Conservation (phyloP, 2,113 vertebrate genomes). For the Neopipo cinnamomea region DNA sequence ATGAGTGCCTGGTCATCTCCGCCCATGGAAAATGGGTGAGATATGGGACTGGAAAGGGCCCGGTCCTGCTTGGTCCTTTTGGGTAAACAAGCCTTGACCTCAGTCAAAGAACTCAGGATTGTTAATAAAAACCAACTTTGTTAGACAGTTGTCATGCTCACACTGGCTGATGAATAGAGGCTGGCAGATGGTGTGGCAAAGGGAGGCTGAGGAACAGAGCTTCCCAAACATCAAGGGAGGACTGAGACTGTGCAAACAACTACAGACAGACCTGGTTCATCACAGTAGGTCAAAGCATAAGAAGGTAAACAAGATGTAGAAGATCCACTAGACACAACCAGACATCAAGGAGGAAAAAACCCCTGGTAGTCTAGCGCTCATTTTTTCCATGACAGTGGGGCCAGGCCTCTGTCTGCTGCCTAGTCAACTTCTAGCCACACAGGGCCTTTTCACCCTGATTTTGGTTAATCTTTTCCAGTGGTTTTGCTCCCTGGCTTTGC, state of each 20-base stretch:
- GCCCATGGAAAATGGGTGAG: accelerated
- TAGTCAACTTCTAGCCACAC: background rate
- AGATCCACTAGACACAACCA: background rate
- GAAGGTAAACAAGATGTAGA: background rate
- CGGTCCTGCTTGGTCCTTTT: background rate
- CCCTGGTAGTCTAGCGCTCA: background rate
- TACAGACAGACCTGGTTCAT: background rate
- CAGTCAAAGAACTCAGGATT: background rate
- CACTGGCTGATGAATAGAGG: background rate
- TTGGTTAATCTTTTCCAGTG: slow-evolving; percentile 15
- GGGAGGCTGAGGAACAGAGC: background rate
- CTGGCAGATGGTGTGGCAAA: background rate
- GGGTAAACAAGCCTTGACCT: background rate
- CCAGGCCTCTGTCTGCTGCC: background rate
- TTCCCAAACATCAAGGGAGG: background rate
- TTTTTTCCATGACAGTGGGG: background rate
- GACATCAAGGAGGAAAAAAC: background rate
- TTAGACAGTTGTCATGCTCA: background rate
- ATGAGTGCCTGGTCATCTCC: background rate
- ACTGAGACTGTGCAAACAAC: background rate
- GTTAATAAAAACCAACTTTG: background rate
- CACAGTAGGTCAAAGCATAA: background rate
- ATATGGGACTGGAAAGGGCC: background rate
- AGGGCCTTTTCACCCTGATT: background rate
- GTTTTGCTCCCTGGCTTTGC: background rate